Evolutionary conservation across 2,888 invertebrate species (phyloP), one percentile per base, ranked within the genome.

Genomic region (Marronus borbonicus): DNA sequence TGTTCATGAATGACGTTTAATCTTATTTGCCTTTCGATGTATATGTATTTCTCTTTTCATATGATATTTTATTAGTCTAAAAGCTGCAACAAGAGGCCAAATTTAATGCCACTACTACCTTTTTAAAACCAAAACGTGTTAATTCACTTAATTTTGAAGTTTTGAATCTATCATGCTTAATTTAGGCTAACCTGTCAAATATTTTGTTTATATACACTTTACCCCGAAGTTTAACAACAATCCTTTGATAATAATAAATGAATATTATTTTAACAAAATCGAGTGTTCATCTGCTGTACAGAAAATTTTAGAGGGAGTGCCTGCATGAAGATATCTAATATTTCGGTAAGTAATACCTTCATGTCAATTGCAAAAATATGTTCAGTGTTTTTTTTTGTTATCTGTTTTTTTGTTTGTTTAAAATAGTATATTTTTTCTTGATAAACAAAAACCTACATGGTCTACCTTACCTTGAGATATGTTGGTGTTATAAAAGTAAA

Each of bases 1-100:
- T 81, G 80, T 79, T 78, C 77, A 77, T 79, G 80, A 81, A 80
- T 81, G 81, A 77, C 80, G 78, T 81, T 81, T 80, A 78, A 80
- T 80, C 79, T 76, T 80, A 81, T 81, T 82, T 81, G 79, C 79
- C 79, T 80, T 80, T 70, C 52, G 78, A 80, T 76, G 80, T 79
- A 44, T 58, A 20, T 72, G 50, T 76, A 44, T 66, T 49, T 78
- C 66, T 65, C 65, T 78, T 55, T 78, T 79, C 28, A 24, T 70
- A 64, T 79, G 44, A 75, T 60, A 68, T 76, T 65, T 80, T 80
- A 70, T 75, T 64, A 70, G 55, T 60, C 58, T 76, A 75, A 76
- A 76, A 75, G 77, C 79, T 77, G 79, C 79, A 76, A 77, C 77
- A 62, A 64, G 52, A 62, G 52, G 76, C 79, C 65, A 69, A 52